Evolutionary conservation across 2,113 vertebrate genomes (phyloP).

Genomic region (Peucedramus taeniatus): DNA sequence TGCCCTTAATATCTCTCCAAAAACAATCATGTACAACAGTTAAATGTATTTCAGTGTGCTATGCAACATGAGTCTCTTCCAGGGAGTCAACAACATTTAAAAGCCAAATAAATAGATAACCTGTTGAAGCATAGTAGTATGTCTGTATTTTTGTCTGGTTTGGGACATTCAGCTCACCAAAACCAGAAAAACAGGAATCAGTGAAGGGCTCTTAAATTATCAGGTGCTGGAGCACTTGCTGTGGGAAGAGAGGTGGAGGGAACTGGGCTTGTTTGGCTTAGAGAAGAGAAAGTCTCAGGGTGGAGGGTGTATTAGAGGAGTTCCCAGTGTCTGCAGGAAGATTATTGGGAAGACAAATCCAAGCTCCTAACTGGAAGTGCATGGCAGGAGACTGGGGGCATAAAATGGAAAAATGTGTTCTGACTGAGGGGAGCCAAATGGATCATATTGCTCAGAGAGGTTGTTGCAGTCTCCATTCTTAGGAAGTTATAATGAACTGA

Average conservation of each 20-base stretch:
- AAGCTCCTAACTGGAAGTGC: background rate
- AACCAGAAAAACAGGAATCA: background rate
- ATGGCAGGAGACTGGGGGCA: background rate
- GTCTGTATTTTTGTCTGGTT: background rate
- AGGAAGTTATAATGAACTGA: background rate
- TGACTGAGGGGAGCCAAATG: background rate
- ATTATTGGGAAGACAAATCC: background rate
- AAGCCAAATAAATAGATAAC: background rate
- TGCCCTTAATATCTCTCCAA: background rate
- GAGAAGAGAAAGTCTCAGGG: background rate
- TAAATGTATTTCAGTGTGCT: background rate
- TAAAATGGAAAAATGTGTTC: background rate
- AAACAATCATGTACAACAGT: background rate
- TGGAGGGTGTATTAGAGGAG: background rate
- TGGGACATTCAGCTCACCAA: background rate
- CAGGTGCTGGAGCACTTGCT: background rate
- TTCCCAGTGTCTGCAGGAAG: background rate
- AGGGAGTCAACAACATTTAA: background rate
- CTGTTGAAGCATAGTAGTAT: background rate
- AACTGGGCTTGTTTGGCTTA: background rate
- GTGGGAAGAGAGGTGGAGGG: background rate
- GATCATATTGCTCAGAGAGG: background rate
- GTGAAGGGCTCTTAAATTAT: background rate
- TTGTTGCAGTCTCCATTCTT: background rate
- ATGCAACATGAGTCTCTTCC: background rate